Evolutionary conservation across 2,113 vertebrate genomes (phyloP).

Genomic region (Sceloporus undulatus): DNA sequence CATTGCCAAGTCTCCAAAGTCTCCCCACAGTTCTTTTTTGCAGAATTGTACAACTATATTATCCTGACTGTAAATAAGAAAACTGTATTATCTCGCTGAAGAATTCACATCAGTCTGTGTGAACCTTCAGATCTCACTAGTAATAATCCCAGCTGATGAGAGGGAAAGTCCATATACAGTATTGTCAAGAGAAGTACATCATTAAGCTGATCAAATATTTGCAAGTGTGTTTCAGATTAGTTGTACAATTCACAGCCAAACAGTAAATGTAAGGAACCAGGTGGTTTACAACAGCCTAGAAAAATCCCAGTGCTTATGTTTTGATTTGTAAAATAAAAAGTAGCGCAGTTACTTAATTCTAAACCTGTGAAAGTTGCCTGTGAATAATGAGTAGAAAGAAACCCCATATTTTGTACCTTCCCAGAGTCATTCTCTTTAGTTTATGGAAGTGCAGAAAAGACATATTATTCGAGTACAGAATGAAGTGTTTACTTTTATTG

Average conservation of each 20-base stretch:
- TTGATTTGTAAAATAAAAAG: not conserved
- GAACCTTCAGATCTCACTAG: not conserved
- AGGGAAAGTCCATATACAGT: not conserved
- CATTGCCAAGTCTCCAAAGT: no score
- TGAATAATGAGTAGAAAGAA: not conserved
- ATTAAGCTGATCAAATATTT: not conserved
- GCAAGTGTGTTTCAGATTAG: not conserved
- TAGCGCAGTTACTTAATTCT: not conserved
- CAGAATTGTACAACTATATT: not conserved
- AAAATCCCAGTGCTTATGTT: not conserved
- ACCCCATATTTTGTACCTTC: not conserved
- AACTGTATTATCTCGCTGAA: not conserved
- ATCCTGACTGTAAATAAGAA: not conserved
- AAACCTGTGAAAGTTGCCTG: not conserved
- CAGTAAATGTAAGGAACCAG: not conserved
- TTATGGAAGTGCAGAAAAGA: no score
- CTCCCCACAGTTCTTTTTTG: not conserved
- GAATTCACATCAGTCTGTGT: not conserved
- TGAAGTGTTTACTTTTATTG: no score
- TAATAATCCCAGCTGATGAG: not conserved
- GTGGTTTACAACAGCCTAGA: not conserved
- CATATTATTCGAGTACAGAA: no score
- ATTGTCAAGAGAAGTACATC: not conserved
- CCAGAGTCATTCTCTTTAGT: not conserved
- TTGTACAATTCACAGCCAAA: not conserved